Percentiles rank a stretch among this genome's conserved stretches.
Evolutionary conservation across 2,797 vertebrate species (phyloP).

Genomic region (Siniperca scherzeri): DNA sequence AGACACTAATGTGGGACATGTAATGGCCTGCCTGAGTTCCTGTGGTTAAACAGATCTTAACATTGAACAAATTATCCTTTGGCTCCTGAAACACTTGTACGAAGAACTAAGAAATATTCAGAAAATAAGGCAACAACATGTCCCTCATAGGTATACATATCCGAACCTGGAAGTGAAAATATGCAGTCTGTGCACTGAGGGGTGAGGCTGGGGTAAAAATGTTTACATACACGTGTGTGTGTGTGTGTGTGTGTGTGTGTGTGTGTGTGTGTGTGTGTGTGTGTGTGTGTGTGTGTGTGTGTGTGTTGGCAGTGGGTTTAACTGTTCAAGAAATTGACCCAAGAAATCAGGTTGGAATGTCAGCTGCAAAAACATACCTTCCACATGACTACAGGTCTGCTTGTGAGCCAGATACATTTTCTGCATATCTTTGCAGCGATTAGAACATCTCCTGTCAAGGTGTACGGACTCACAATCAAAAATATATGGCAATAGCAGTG

Average conservation of each 20-base stretch:
- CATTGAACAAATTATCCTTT: conserved; percentile 46
- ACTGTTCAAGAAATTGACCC: conserved; percentile 78
- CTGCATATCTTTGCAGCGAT: conserved; percentile 73
- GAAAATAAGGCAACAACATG: conserved; percentile 60
- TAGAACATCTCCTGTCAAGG: conserved; percentile 77
- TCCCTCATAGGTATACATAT: conserved; percentile 53
- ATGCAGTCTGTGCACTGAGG: conserved; percentile 61
- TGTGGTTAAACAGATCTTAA: conserved; percentile 40
- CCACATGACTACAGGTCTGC: conserved; percentile 78
- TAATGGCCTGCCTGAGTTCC: conserved; percentile 5
- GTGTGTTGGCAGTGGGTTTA: conserved; percentile 59
- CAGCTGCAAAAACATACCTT: conserved; percentile 86
- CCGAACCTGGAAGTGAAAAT: conserved; percentile 69
- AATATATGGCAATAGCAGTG: conserved; percentile 43
- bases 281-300: conserved; percentile 34
- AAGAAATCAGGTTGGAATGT: conserved; percentile 84
- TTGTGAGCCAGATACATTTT: conserved; percentile 77
- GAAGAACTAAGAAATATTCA: conserved; percentile 53
- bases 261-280: conserved; percentile 35
- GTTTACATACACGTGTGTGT: conserved; percentile 1
- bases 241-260: conserved; percentile 36
- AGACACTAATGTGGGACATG: conserved; percentile 37
- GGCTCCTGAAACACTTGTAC: conserved; percentile 42
- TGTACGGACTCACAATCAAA: conserved; percentile 58
- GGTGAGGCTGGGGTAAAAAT: conserved; percentile 54